Base-by-base conservation (phyloP, 1,140 invertebrate genomes). In the Triops cancriformis region DNA sequence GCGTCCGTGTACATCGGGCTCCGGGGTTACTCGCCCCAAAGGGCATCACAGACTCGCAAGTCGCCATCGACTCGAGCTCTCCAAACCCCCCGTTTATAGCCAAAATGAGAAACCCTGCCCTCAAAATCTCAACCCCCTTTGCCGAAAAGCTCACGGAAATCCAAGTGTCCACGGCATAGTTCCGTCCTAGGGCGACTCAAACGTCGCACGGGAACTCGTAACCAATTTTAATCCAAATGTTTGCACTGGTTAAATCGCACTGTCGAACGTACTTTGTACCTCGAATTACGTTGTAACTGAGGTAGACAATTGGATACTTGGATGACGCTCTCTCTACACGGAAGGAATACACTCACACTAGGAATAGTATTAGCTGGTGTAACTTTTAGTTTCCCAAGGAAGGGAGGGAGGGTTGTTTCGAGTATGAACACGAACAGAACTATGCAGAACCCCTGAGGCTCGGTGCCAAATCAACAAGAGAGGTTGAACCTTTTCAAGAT, bases 391-490 rank as follows among this genome's bases (percentile, higher is more conserved):
- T n/a, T 18, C 23, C 51, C 51, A 18, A 64, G 23, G 51, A 64
- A 23, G 51, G 23, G 51, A 23, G 51, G 51, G 51, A 37, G 31
- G 31, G 31, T 37, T 37, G 31, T 23, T 23, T 23, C 23, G 5
- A 64, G 14, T 23, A 64, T 64, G 51, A 64, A 64, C 51, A 64
- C 51, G 51, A 64, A 37, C 2, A 37, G 31, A 37, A 64, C 51
- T 64, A 64, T 64, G 51, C 14, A 64, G 10, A 64, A 23, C 51
- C 51, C 51, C 51, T 64, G 18, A 23, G 51, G 51, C 51, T 64
- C 18, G 51, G 51, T 64, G 51, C 51, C 51, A 64, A 64, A 64
- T 64, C 51, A 64, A 64, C 51, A 64, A 64, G 51, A 64, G 51
- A 64, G 23, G 51, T n/a, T n/a, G 51, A 64, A 23, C 14, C 51